Conservation (phyloP, 2,797 vertebrate genomes). For the Aviceda cuculoides region DNA sequence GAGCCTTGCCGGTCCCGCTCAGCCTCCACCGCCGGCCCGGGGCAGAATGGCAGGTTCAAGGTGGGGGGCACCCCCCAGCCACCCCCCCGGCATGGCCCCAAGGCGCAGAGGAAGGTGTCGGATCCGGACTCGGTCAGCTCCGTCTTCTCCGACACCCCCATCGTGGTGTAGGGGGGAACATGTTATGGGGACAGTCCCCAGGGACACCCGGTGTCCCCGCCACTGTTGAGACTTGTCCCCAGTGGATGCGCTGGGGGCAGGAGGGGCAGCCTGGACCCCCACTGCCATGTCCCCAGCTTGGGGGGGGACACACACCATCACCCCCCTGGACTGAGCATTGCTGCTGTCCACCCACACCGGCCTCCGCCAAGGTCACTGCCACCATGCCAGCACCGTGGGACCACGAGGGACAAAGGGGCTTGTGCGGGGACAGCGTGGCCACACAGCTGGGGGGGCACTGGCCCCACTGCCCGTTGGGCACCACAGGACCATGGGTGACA, state of each 20-base stretch:
- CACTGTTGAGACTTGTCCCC: not conserved
- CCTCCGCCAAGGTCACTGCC: not conserved
- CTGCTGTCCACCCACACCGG: not conserved
- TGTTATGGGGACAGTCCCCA: not conserved
- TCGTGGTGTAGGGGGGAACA: constrained; percentile 84
- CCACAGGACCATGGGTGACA: not conserved
- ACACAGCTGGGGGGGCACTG: not conserved
- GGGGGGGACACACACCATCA: too few species aligned
- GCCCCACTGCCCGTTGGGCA: not conserved
- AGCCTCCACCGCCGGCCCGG: constrained; percentile 70
- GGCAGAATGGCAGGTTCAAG: constrained; percentile 93
- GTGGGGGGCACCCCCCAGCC: constrained; percentile 76
- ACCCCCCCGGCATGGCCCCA: constrained; percentile 72
- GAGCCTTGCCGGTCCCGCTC: constrained; percentile 82
- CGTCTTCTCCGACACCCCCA: constrained; percentile 95
- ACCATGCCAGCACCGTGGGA: not conserved
- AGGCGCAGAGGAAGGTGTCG: constrained; percentile 90
- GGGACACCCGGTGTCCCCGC: not conserved
- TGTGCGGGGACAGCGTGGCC: not conserved
- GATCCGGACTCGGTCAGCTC: constrained; percentile 95
- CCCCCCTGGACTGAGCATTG: not conserved
- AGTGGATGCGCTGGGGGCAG: not conserved
- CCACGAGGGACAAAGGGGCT: not conserved
- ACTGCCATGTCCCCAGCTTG: not conserved
- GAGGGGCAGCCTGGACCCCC: not conserved